These are phyloP conservation scores for Platyscapa corneri DNA, from an alignment of 1,140 invertebrate species.

Conservation along the genomic window DNA sequence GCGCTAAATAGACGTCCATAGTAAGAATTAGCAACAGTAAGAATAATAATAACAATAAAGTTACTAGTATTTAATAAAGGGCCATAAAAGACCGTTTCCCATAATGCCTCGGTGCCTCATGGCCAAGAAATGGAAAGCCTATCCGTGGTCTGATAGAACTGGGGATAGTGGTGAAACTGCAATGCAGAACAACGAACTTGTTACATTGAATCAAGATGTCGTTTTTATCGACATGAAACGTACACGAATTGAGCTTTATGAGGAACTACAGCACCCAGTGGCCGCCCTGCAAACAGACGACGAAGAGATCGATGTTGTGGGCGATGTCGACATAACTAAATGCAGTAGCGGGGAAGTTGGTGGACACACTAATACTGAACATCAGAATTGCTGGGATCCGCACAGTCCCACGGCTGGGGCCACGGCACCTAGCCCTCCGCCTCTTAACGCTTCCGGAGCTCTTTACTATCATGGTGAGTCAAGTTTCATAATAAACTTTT, in stretches of 20 bases:
- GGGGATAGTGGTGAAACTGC: slow-evolving; percentile 68
- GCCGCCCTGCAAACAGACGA: slow-evolving; percentile 76
- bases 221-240: slow-evolving; percentile 43
- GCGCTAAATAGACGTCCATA: background rate
- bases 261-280: slow-evolving; percentile 19
- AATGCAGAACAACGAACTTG: background rate
- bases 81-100: slow-evolving; percentile 49
- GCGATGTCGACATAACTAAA: slow-evolving; percentile 69
- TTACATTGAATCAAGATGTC: background rate
- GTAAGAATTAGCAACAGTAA: background rate
- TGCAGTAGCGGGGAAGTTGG: slow-evolving; percentile 20
- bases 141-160: slow-evolving; percentile 83
- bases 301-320: slow-evolving; percentile 89
- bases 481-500: background rate
- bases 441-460: slow-evolving; percentile 76
- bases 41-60: background rate
- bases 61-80: background rate
- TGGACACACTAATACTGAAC: slow-evolving; percentile 51
- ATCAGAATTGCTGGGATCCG: slow-evolving; percentile 80
- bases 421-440: slow-evolving; percentile 83
- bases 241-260: slow-evolving; percentile 39
- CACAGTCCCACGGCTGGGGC: slow-evolving; percentile 83
- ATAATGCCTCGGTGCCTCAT: slow-evolving; percentile 90
- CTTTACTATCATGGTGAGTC: slow-evolving; percentile 81
- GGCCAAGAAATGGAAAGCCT: slow-evolving; percentile 93